A percentile compares a stretch with the other conserved stretches of the same genome.
phyloP scores from a whole-genome alignment of 1,140 invertebrate genomes.

The Formica exsecta region DNA sequence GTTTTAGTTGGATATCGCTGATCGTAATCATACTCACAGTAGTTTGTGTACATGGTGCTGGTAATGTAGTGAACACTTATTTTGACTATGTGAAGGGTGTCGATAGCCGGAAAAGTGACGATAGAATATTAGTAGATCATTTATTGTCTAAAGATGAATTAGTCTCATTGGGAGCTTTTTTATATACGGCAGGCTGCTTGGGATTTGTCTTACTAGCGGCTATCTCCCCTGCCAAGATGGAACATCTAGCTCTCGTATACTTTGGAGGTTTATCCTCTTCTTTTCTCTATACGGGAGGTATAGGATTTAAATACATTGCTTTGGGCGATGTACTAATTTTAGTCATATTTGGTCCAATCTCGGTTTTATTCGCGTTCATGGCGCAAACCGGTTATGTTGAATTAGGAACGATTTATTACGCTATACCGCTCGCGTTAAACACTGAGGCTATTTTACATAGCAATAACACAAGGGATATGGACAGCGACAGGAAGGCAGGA shows the following conservation, averaged over 20 bases:
- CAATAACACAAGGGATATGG: constrained; percentile 97
- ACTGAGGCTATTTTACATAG: constrained; percentile 98
- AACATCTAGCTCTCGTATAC: constrained; percentile 96
- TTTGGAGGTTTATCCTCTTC: constrained; percentile 98
- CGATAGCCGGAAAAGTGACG: constrained; percentile 96
- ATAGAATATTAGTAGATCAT: constrained; percentile 96
- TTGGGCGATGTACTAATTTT: constrained; percentile 96
- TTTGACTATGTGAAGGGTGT: constrained; percentile 98
- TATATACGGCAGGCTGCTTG: constrained; percentile 95
- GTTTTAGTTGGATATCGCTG: constrained; percentile 92
- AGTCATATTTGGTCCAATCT: constrained; percentile 97
- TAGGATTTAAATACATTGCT: constrained; percentile 97
- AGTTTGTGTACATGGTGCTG: constrained; percentile 96
- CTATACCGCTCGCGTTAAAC: constrained; percentile 96
- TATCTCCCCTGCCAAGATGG: constrained; percentile 96
- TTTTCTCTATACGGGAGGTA: constrained; percentile 97
- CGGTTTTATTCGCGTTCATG: constrained; percentile 97
- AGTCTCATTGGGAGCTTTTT: constrained; percentile 93
- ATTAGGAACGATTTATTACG: constrained; percentile 96
- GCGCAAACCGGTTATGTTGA: constrained; percentile 95
- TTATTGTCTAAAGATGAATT: constrained; percentile 95
- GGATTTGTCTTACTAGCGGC: constrained; percentile 94
- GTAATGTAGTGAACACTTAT: constrained; percentile 99
- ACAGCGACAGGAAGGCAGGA: constrained; percentile 93
- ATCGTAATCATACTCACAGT: constrained; percentile 94